phyloP scores from a whole-genome alignment of 1,140 invertebrate genomes.

The Drosophila ananassae region DNA sequence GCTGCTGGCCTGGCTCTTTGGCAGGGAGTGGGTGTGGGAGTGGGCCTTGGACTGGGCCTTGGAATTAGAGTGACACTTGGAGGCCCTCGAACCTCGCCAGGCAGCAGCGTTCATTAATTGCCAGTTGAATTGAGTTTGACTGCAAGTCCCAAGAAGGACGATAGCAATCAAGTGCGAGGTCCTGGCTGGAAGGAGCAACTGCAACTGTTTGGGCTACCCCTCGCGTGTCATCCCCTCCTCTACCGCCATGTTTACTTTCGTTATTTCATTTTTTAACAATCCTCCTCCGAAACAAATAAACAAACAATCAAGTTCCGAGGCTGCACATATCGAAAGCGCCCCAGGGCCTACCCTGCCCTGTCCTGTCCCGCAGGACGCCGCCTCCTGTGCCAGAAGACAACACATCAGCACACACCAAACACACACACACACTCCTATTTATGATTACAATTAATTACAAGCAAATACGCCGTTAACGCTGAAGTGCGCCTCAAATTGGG shows the following conservation, averaged over 20 bases:
- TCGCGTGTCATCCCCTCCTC: no score
- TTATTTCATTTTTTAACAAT: conserved; percentile 49
- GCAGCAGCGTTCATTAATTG: conserved; percentile 73
- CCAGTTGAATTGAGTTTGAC: conserved; percentile 80
- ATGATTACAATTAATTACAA: conserved; percentile 73
- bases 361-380: no score
- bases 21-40: background rate
- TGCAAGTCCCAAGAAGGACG: conserved; percentile 5
- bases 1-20: background rate
- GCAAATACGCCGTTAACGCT: conserved; percentile 72
- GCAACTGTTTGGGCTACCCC: no score
- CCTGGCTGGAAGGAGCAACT: no score
- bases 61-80: background rate
- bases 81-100: background rate
- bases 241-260: background rate
- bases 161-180: no score
- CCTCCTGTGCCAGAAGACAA: conserved; percentile 8
- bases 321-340: conserved; percentile 57
- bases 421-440: conserved; percentile 36
- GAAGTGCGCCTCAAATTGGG: conserved; percentile 70
- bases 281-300: conserved; percentile 26
- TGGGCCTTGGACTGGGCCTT: background rate
- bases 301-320: conserved; percentile 36
- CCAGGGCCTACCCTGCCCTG: conserved; percentile 23
- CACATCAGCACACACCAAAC: background rate